Conservation (phyloP, 2,113 vertebrate species). For the Peucedramus taeniatus region DNA sequence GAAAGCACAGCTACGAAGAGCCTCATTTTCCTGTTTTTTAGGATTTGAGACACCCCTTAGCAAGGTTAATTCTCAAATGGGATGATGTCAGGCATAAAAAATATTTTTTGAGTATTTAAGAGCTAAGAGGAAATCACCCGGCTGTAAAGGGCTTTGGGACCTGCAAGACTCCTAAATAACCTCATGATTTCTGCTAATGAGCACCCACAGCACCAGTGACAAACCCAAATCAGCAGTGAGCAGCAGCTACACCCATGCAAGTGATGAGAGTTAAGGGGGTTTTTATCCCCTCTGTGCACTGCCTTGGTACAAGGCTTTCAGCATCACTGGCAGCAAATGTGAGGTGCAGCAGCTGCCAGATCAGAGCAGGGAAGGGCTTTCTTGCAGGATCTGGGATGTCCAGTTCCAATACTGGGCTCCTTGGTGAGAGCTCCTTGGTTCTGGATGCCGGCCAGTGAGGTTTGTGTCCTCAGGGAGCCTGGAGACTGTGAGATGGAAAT, state of each 20-base stretch:
- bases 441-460: fast-evolving
- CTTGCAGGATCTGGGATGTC: not conserved
- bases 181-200: not conserved
- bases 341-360: not conserved
- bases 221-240: not conserved
- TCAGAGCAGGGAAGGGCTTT: not conserved
- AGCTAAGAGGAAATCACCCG: not conserved
- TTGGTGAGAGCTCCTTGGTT: fast-evolving
- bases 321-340: not conserved
- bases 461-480: fast-evolving
- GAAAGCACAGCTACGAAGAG: not conserved
- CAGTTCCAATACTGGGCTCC: fast-evolving
- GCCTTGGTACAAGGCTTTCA: not conserved
- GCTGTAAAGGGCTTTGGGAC: not conserved
- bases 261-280: fast-evolving
- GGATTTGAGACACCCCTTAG: not conserved
- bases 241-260: not conserved
- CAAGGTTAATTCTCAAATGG: not conserved
- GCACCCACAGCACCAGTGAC: not conserved
- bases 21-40: not conserved
- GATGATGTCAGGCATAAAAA: not conserved
- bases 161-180: not conserved
- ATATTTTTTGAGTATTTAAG: not conserved
- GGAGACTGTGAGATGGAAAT: fast-evolving
- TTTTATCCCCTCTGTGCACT: not conserved